A percentile compares a stretch with the other conserved stretches of the same genome.
These are phyloP conservation scores for Xanthorhoe spadicearia DNA, from an alignment of 2,888 invertebrate genomes.

Conservation along the genomic window DNA sequence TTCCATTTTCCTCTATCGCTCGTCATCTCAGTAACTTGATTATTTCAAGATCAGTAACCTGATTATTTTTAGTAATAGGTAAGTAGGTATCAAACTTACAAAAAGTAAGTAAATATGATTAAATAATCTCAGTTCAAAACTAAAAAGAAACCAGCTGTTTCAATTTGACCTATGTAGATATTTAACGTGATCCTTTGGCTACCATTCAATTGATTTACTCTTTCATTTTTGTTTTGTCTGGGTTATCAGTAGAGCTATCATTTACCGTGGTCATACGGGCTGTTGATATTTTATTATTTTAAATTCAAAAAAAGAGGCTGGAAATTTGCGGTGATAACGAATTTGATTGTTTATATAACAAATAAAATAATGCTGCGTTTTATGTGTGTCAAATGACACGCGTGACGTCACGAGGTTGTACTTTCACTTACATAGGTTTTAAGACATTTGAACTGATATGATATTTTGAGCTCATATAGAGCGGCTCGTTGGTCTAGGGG, in stretches of 20 bases:
- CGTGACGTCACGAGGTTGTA: neutral
- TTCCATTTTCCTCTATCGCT: too few species aligned
- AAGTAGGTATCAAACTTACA: too few species aligned
- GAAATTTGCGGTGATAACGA: conserved; percentile 2
- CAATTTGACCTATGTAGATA: conserved; percentile 7
- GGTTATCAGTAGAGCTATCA: conserved; percentile 8
- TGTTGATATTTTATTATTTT: conserved; percentile 22
- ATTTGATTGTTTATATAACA: too few species aligned
- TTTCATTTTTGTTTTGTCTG: conserved; percentile 39
- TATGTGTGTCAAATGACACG: neutral
- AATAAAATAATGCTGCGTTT: neutral
- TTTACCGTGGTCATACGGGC: conserved; percentile 15
- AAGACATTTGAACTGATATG: neutral
- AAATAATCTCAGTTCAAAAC: too few species aligned
- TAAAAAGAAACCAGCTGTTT: conserved; percentile 7
- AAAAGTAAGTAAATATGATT: too few species aligned
- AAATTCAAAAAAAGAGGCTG: neutral
- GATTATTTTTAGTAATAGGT: too few species aligned
- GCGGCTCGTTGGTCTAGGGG: conserved; percentile 4
- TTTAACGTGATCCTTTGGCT: conserved; percentile 32
- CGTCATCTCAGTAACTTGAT: too few species aligned
- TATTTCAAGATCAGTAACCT: too few species aligned
- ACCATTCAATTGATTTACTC: conserved; percentile 43
- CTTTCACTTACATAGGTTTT: neutral
- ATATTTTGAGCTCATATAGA: neutral